phyloP scores from a whole-genome alignment of 1,140 invertebrate species.

The Cryptotermes secundus region DNA sequence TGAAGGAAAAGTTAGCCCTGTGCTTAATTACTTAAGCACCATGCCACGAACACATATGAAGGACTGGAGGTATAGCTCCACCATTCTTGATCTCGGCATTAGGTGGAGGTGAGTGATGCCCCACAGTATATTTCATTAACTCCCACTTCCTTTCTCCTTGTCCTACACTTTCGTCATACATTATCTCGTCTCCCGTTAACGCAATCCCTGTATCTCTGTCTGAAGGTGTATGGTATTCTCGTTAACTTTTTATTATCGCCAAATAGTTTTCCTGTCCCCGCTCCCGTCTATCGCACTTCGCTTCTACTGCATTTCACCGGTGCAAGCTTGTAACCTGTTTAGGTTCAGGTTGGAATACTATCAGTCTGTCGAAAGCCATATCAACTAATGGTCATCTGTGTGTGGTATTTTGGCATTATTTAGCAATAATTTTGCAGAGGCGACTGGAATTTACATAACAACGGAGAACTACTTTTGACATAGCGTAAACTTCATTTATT shows the following conservation, averaged over 20 bases:
- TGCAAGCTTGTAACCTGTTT: background rate
- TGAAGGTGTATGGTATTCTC: background rate
- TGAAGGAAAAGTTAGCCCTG: no score
- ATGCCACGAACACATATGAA: no score
- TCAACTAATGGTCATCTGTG: background rate
- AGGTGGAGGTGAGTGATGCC: no score
- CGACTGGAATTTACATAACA: no score
- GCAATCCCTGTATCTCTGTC: background rate
- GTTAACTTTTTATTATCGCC: background rate
- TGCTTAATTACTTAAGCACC: no score
- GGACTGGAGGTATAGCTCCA: no score
- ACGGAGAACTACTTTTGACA: no score
- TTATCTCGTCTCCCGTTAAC: background rate
- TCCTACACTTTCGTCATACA: no score
- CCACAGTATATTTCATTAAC: background rate
- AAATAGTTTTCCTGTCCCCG: background rate
- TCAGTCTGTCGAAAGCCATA: background rate
- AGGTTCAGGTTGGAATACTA: background rate
- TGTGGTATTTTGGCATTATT: background rate
- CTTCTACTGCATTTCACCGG: background rate
- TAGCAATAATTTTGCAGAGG: background rate
- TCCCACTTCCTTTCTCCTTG: background rate
- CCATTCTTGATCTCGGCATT: no score
- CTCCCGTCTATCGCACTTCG: background rate
- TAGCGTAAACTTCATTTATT: no score